Base-by-base conservation (phyloP, 1,140 invertebrate species). In the Macrobrachium nipponense region DNA sequence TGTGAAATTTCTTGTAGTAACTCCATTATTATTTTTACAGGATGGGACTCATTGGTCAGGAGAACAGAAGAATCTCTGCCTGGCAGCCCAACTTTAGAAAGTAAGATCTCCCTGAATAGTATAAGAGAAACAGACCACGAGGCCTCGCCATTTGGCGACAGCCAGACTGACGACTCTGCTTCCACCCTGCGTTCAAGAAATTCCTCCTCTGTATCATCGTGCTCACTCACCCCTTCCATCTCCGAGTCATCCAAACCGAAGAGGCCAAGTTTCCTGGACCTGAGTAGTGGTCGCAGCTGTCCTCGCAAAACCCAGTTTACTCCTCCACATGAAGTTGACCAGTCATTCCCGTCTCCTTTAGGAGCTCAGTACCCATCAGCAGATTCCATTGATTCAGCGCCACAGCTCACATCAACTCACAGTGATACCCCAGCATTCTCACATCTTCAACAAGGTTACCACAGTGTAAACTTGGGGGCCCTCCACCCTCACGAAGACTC, bases 191-290 rank as follows among this genome's bases (percentile, higher is more conserved):
- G 84, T 68, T 86, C 76, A 27, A 76, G 80, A 62, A 82, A 87
- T 51, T 79, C 87, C n/a, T 87, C 80, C 14, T 72, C 76, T 51
- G 78, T 77, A 11, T 86, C 87, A 10, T 72, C 75, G 4, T 79
- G 79, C 64, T 86, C 83, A 18, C 64, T 81, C 75, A 85, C 89
- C 61, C 62, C 82, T 20, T 89, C 88, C 18, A 75, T 18, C 14
- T 89, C 89, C 17, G 84, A 87, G 12, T 86, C 88, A 15, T 51
- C 82, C 62, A 68, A 68, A 61, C 81, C 86, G 18, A 77, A 75
- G 51, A 89, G 87, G 80, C 88, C 88, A 27, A 89, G 90, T 85
- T 91, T 90, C 83, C 88, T 91, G 80, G 90, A 91, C 88, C 88
- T 91, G 86, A 89, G 80, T 27, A 89, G 79, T 70, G 84, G 82